Conservation (phyloP, 2,888 invertebrate genomes). For the Erannis defoliaria region DNA sequence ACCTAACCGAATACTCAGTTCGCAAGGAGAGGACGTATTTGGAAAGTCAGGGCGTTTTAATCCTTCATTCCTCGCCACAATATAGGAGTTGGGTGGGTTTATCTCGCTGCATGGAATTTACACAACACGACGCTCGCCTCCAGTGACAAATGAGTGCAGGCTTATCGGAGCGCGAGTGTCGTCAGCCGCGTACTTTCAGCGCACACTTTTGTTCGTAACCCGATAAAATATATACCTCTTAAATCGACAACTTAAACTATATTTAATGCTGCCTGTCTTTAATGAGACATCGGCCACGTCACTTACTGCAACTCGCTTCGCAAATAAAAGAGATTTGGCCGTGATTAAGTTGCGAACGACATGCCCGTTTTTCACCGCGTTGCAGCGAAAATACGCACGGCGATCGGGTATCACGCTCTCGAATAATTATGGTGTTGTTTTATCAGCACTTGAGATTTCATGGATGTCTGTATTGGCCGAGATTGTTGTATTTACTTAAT, state of each 20-base stretch:
- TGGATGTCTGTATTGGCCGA: slow-evolving; percentile 73
- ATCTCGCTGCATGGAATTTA: slow-evolving; percentile 78
- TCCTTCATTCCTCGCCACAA: slow-evolving; percentile 57
- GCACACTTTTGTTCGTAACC: slow-evolving; percentile 58
- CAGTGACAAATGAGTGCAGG: slow-evolving; percentile 81
- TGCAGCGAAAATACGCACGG: slow-evolving; percentile 57
- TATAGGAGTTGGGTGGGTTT: slow-evolving; percentile 73
- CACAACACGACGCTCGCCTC: slow-evolving; percentile 74
- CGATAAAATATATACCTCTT: slow-evolving; percentile 54
- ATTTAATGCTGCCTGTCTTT: slow-evolving; percentile 59
- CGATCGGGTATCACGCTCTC: slow-evolving; percentile 64
- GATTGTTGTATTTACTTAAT: slow-evolving; percentile 56
- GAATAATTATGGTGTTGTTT: slow-evolving; percentile 71
- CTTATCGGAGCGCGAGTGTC: slow-evolving; percentile 71
- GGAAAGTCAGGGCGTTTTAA: slow-evolving; percentile 59
- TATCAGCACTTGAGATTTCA: slow-evolving; percentile 71
- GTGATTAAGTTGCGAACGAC: slow-evolving; percentile 62
- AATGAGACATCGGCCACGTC: slow-evolving; percentile 66
- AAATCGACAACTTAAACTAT: slow-evolving; percentile 49
- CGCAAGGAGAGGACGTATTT: slow-evolving; percentile 41
- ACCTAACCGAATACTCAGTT: slow-evolving; percentile 19
- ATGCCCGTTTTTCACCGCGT: slow-evolving; percentile 53
- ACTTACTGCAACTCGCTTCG: slow-evolving; percentile 53
- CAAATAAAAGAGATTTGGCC: slow-evolving; percentile 54
- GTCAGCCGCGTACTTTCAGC: slow-evolving; percentile 60